Evolutionary conservation across 1,140 invertebrate species (phyloP), one percentile per base, ranked within the genome.

Genomic region (Agrypnia vestita): DNA sequence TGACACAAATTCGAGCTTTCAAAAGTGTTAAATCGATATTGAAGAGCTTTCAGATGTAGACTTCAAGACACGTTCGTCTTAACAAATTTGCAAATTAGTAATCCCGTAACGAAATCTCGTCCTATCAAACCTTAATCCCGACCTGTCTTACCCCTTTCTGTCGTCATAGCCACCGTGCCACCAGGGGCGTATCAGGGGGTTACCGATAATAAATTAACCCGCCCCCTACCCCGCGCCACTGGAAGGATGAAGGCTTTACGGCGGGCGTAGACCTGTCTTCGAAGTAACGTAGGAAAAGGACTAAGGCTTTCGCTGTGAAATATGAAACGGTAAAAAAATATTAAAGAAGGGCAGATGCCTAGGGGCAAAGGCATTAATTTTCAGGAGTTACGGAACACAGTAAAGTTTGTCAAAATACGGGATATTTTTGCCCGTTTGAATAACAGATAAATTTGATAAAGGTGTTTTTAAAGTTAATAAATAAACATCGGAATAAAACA

Each of bases 31-130:
- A 35, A 35, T 35, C 25, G 25, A 35, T 35, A 35, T 35, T 35
- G 25, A 35, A 6, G 25, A 3, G 25, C 25, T 35, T 35, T 35
- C 25, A 35, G 25, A 35, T 35, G 25, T 35, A 35, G 6, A 62
- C 51, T 55, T 74, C 72, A 46, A 73, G 69, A 55, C 69, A 55
- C 21, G 69, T 51, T 44, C 47, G 47, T 73, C 69, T 73, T 80
- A 72, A 75, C 81, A 82, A 82, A 82, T 80, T 82, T 80, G 67
- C 81, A 72, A 82, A 82, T 82, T 80, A 72, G 78, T 82, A 82
- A 82, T 82, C 81, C 81, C 61, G 67, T 80, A 82, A 82, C 81
- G 81, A 82, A 82, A 82, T 82, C 78, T 82, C 81, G 75, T 71
- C 71, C 61, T 80, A 82, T 82, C 81, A 82, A 44, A 51, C 71